Base-by-base conservation (phyloP, 2,888 invertebrate genomes). In the Salticus scenicus region DNA sequence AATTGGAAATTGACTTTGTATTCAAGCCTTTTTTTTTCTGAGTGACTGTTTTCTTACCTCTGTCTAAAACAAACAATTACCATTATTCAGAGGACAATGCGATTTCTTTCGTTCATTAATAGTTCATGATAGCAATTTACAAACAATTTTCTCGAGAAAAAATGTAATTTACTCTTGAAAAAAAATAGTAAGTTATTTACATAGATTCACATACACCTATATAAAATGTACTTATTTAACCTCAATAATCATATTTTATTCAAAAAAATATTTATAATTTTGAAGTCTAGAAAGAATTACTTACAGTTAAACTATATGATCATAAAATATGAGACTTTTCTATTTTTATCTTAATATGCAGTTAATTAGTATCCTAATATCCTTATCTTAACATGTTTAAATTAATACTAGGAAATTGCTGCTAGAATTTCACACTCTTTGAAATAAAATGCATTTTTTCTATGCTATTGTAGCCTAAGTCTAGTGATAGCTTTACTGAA, bases 1-100 rank as follows among this genome's bases (percentile, higher is more conserved):
- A 57, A 57, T 57, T 57, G 57, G 57, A 57, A 57, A 24, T 57
- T 57, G 57, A 24, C 57, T 57, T 57, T 57, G 20, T 57, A 57
- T 57, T 24, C 57, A 57, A 57, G 0, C 20, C 2, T n/a, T 17
- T 47, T 47, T 47, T 57, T 57, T 57, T 37, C 37, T 7, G 37
- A 7, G 24, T n/a, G 12, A 24, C 20, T 24, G 24, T 24, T 57
- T 24, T 5, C 10, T 37, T 37, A 20, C 57, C 4, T 57, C 57
- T 7, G 5, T 57, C 57, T 47, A 24, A 24, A 57, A 12, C 57
- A 20, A 57, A 57, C 57, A 57, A 57, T 57, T 57, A 57, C 57
- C 57, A 57, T 57, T 57, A 57, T 57, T 24, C 1, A 57, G 24
- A 5, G 7, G 24, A 7, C 4, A 4, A 57, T 24, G 24, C 1